Percentiles rank a stretch among this genome's conserved stretches.
Conservation (phyloP, 1,140 invertebrate species). For the Lamellibrachia luymesi region DNA sequence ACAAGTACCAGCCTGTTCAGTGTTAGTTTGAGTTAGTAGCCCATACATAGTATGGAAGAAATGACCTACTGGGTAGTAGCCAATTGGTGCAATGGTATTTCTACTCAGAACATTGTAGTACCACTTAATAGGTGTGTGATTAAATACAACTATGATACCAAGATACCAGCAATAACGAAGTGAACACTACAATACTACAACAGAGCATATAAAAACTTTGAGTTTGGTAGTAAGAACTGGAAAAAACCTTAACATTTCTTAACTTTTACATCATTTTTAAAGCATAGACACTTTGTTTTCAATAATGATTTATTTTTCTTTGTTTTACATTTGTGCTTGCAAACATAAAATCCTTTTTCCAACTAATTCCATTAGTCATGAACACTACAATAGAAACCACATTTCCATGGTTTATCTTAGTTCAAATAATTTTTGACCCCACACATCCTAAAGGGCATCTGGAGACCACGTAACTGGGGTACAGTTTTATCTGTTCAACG, state of each 20-base stretch:
- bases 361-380: neutral
- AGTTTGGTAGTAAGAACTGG: neutral
- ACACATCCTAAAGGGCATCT: neutral
- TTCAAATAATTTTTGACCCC: neutral
- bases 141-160: neutral
- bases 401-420: neutral
- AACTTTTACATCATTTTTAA: neutral
- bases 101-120: neutral
- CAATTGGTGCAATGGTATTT: neutral
- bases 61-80: neutral
- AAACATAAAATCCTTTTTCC: neutral
- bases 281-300: neutral
- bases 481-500: neutral
- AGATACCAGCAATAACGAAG: neutral
- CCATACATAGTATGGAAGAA: neutral
- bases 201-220: no score
- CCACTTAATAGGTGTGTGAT: no score
- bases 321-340: neutral
- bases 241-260: neutral
- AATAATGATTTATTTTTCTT: neutral
- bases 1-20: neutral
- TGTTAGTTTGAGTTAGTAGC: neutral
- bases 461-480: neutral
- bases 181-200: no score
- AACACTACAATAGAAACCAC: neutral